Base-by-base conservation (phyloP, 2,888 invertebrate species). In the Cantharis rufa region DNA sequence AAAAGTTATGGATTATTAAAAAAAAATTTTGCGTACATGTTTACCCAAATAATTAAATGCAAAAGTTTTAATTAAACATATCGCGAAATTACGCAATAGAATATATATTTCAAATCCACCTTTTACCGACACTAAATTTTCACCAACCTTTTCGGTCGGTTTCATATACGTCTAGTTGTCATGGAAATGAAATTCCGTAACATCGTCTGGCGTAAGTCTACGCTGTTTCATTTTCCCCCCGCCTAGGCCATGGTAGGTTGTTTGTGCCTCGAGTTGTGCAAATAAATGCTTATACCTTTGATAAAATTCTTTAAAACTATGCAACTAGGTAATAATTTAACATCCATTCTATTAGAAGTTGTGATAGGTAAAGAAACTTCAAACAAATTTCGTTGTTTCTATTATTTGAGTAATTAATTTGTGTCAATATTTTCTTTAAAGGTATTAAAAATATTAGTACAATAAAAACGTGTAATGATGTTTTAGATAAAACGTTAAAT, bases 141-240 rank as follows among this genome's bases (percentile, higher is more conserved):
- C 48, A 48, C 7, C 64, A 21, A 66, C 7, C 21, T 66, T 66
- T 66, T 66, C 64, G 24, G 64, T 24, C 64, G 64, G 18, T 66
- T 66, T 66, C n/a, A 21, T 66, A 66, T 66, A 66, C 21, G 21
- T 66, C 18, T 18, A 66, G 64, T 66, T 66, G 64, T 66, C 64
- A 66, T 66, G 64, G 64, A 66, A 66, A 66, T 66, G 21, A 24
- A 66, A 66, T 66, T 66, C 64, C 64, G 24, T 66, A 66, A 66
- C 64, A 66, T 66, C 64, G 64, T 66, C 64, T 66, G 64, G 64
- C 64, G 64, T 66, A 66, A 66, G 64, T 66, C 64, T 66, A 66
- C 64, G 64, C 21, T n/a, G 48, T 48, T 48, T 48, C 48, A 48
- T n/a, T 48, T n/a, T n/a, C 48, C 9, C 48, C 48, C 48, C n/a